Percentiles rank a stretch among this genome's conserved stretches.
Evolutionary conservation across 30 jellyfish, hydroid and myxozoan species (phyloP).

Genomic region (Cassiopea xamachana): DNA sequence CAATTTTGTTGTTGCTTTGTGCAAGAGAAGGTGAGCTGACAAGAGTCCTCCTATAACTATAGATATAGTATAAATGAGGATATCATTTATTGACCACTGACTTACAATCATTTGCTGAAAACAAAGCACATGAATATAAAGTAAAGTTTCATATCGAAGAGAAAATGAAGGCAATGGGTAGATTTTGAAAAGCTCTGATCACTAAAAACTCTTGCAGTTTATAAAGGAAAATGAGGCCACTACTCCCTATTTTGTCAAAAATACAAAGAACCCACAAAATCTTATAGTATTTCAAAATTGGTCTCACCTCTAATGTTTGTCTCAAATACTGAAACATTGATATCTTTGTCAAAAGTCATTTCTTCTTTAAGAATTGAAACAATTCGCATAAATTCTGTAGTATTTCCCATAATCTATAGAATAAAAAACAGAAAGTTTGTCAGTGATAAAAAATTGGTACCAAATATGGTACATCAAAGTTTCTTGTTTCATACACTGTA

Average conservation of each 20-base stretch:
- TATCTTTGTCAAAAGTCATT: conserved; percentile 87
- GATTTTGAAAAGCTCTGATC: too few relatives aligned
- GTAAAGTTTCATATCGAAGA: too few relatives aligned
- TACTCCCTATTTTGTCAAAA: not conserved
- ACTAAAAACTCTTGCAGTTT: too few relatives aligned
- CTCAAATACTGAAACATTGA: conserved; percentile 93
- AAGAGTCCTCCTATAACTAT: conserved; percentile 94
- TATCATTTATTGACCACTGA: too few relatives aligned
- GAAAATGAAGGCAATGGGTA: too few relatives aligned
- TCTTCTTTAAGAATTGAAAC: conserved; percentile 67
- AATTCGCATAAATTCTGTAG: conserved; percentile 84
- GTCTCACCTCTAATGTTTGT: conserved; percentile 88
- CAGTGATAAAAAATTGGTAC: too few relatives aligned
- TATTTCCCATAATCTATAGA: conserved; percentile 88
- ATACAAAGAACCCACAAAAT: not conserved
- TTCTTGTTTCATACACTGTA: too few relatives aligned
- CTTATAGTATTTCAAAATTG: too few relatives aligned
- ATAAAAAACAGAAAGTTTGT: not conserved
- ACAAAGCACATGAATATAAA: too few relatives aligned
- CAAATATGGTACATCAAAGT: too few relatives aligned
- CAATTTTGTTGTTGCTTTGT: conserved; percentile 48
- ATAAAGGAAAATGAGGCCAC: too few relatives aligned
- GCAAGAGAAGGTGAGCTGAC: conserved; percentile 91
- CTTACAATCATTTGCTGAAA: too few relatives aligned
- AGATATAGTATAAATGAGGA: not conserved